Evolutionary conservation across 2,797 vertebrate genomes (phyloP), one percentile per base, ranked within the genome.

Genomic region (Cetoscarus ocellatus): DNA sequence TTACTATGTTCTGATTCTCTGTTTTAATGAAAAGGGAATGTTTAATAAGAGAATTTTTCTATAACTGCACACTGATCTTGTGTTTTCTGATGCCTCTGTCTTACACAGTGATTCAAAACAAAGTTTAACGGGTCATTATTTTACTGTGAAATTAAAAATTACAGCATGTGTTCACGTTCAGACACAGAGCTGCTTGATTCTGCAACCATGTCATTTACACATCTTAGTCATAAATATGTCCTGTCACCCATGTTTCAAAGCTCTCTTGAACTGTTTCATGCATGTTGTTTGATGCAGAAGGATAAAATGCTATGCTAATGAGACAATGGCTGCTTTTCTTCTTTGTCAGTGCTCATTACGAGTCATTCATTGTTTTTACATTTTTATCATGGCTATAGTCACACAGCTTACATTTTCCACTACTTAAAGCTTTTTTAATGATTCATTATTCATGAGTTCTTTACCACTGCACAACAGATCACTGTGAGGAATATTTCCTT

Each of bases 131-230:
- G 69, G 65, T 75, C 11, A 18, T 54, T 49, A 39, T 79, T 88
- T 78, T 77, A 86, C 81, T 90, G 87, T 91, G 80, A 88, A 86
- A 52, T 73, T 10, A 77, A 75, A 56, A 70, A 75, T 17, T 27
- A 61, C 7, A 53, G 73, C 69, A 61, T 80, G 69, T 19, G 38
- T 61, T 70, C 51, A 66, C 74, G 60, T 61, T 75, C 54, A 11
- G 48, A 18, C 45, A 76, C 38, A 79, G n/a, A n/a, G 45, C 43
- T 67, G 77, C 53, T 60, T 67, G 50, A 60, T 56, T 86, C 71
- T 78, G 63, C 39, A 11, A 8, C 35, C 59, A 61, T 70, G 60
- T 74, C 58, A 70, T 62, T 17, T 52, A 45, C 69, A 67, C 77
- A 59, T 75, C 59, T 56, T 49, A 60, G 14, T 43, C 61, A 18